Percentiles rank a stretch among this genome's conserved stretches.
These are phyloP conservation scores for Eulithis prunata DNA, from an alignment of 2,888 invertebrate species.

Conservation along the genomic window DNA sequence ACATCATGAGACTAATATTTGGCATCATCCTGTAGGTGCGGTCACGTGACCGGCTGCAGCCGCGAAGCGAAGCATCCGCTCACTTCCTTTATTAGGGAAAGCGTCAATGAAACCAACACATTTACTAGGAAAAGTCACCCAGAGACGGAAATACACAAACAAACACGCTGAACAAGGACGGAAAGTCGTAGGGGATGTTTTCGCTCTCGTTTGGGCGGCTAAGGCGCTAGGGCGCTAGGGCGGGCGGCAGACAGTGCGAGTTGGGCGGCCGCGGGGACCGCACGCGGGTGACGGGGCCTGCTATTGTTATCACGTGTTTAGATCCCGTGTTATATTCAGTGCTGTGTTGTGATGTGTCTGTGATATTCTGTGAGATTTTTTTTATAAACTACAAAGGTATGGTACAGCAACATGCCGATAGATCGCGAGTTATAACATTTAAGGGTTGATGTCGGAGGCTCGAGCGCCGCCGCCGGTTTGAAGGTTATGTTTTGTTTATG, in stretches of 20 bases:
- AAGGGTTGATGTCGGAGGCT: neutral
- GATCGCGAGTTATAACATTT: neutral
- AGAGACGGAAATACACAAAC: conserved; percentile 48
- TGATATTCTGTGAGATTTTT: conserved; percentile 6
- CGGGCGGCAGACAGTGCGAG: conserved; percentile 33
- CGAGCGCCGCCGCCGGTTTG: conserved; percentile 15
- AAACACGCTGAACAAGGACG: conserved; percentile 47
- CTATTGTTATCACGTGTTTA: neutral
- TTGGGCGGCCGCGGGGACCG: conserved; percentile 27
- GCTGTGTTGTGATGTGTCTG: conserved; percentile 34
- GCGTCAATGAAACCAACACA: conserved; percentile 77
- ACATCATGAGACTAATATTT: too few species aligned
- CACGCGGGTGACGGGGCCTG: conserved; percentile 17
- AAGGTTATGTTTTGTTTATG: conserved; percentile 33
- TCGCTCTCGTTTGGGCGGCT: conserved; percentile 76
- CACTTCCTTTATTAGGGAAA: conserved; percentile 49
- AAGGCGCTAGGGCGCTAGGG: conserved; percentile 49
- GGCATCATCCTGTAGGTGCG: too few species aligned
- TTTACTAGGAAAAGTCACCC: conserved; percentile 65
- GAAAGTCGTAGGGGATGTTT: conserved; percentile 60
- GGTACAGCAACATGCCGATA: neutral
- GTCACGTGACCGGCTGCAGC: conserved; percentile 12
- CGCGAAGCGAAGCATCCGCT: conserved; percentile 53
- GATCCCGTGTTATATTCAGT: neutral
- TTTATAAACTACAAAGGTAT: conserved; percentile 15